Percentiles rank a stretch among this genome's conserved stretches.
Evolutionary conservation across 2,113 vertebrate genomes (phyloP).

Genomic region (Mormyrus lacerda): DNA sequence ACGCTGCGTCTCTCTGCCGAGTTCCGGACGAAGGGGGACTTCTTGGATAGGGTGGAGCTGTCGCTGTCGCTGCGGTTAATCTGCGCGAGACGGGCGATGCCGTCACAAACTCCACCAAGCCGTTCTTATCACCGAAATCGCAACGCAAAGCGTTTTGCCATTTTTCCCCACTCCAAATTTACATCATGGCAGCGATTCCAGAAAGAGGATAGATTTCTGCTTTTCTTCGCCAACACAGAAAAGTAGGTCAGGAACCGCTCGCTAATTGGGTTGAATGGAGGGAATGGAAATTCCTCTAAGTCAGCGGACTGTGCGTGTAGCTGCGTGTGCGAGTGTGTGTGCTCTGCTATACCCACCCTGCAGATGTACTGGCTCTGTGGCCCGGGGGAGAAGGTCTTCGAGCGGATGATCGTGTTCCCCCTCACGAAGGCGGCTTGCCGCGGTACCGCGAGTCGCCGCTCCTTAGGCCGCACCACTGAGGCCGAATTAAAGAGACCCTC

Average conservation of each 20-base stretch:
- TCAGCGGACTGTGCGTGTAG: background rate
- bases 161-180: background rate
- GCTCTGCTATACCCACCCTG: constrained; percentile 69
- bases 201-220: background rate
- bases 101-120: background rate
- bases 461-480: constrained; percentile 84
- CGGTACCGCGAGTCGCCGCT: constrained; percentile 65
- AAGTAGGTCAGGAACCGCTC: background rate
- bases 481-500: constrained; percentile 56
- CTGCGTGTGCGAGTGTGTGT: background rate
- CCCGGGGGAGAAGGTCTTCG: constrained; percentile 94
- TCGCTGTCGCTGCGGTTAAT: constrained; percentile 96
- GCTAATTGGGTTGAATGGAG: background rate
- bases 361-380: constrained; percentile 97
- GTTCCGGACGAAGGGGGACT: constrained; percentile 87
- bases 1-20: constrained; percentile 88
- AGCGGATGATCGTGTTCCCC: constrained; percentile 92
- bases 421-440: constrained; percentile 78
- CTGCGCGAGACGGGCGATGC: constrained; percentile 46
- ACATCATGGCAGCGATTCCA: background rate
- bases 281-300: background rate
- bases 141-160: background rate
- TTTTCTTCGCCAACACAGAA: background rate
- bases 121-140: background rate
- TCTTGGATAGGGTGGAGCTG: constrained; percentile 91